These are phyloP conservation scores for Tanytarsus gracilentus DNA, from an alignment of 2,888 invertebrate genomes.

Conservation along the genomic window DNA sequence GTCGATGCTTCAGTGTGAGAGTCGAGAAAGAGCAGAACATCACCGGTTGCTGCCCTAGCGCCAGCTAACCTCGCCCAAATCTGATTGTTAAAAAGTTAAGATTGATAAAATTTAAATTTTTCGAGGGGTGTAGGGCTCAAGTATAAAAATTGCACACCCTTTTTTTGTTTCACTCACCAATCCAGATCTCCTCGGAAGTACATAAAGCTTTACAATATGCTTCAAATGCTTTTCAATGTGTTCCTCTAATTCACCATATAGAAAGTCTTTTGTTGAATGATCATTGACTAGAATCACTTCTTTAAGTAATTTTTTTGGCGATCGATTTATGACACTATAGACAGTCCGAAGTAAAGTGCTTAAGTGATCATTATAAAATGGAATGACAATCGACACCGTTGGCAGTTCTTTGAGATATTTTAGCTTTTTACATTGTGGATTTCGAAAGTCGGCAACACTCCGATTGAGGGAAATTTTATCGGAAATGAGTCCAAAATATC, in stretches of 20 bases:
- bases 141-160: not conserved
- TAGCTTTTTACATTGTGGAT: conserved; percentile 51
- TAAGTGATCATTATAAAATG: conserved; percentile 91
- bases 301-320: conserved; percentile 65
- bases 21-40: conserved; percentile 82
- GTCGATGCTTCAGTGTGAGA: conserved; percentile 85
- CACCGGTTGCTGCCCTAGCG: conserved; percentile 62
- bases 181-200: conserved; percentile 64
- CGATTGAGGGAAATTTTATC: conserved; percentile 25
- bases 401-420: conserved; percentile 63
- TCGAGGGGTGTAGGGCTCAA: not conserved
- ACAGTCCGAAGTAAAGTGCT: conserved; percentile 70
- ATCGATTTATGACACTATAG: conserved; percentile 72
- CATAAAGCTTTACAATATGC: conserved; percentile 61
- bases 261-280: conserved; percentile 64
- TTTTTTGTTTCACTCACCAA: conserved; percentile 38
- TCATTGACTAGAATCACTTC: conserved; percentile 88
- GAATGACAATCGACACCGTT: conserved; percentile 79
- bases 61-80: conserved; percentile 81
- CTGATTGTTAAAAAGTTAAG: conserved; percentile 34
- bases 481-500: conserved; percentile 22
- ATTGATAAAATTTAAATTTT: not conserved
- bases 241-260: conserved; percentile 63
- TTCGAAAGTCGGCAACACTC: conserved; percentile 11
- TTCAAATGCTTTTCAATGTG: conserved; percentile 60